Percentiles rank a stretch among this genome's conserved stretches.
Conservation (phyloP, 1,140 invertebrate genomes). For the Philopotamus ludificatus region DNA sequence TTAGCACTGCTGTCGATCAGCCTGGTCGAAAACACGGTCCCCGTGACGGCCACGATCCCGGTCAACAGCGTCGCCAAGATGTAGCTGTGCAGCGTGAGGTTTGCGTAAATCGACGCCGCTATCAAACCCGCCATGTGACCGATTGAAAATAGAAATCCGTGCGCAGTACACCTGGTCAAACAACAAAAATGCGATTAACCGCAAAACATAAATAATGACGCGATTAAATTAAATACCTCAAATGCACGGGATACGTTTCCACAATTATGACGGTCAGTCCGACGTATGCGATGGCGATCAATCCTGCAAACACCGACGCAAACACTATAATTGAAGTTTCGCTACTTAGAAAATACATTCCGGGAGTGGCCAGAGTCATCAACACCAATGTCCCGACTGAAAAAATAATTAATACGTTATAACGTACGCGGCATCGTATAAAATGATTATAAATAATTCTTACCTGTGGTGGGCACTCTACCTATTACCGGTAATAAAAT, state of each 20-base stretch:
- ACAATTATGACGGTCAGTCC: constrained; percentile 46
- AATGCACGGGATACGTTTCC: constrained; percentile 50
- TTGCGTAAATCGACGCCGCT: constrained; percentile 33
- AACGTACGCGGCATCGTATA: no score
- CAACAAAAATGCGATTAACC: no score
- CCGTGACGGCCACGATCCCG: constrained; percentile 18
- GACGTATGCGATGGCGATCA: constrained; percentile 48
- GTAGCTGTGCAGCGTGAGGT: constrained; percentile 37
- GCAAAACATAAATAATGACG: neutral
- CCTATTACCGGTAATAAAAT: constrained; percentile 11
- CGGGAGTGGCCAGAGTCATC: constrained; percentile 32
- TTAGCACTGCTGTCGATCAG: constrained; percentile 32
- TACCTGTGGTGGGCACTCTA: constrained; percentile 15
- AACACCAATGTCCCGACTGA: constrained; percentile 31
- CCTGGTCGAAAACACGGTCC: constrained; percentile 32
- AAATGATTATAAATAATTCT: neutral
- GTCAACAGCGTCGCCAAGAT: constrained; percentile 34
- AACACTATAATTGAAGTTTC: constrained; percentile 34
- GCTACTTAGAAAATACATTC: constrained; percentile 48
- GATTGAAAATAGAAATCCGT: constrained; percentile 38
- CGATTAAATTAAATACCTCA: constrained; percentile 44
- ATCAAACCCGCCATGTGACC: constrained; percentile 32
- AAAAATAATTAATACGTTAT: constrained; percentile 17
- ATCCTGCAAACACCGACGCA: constrained; percentile 45
- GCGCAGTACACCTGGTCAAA: constrained; percentile 35